Conservation (phyloP, 2,888 invertebrate genomes). For the Platycheirus rosarum region DNA sequence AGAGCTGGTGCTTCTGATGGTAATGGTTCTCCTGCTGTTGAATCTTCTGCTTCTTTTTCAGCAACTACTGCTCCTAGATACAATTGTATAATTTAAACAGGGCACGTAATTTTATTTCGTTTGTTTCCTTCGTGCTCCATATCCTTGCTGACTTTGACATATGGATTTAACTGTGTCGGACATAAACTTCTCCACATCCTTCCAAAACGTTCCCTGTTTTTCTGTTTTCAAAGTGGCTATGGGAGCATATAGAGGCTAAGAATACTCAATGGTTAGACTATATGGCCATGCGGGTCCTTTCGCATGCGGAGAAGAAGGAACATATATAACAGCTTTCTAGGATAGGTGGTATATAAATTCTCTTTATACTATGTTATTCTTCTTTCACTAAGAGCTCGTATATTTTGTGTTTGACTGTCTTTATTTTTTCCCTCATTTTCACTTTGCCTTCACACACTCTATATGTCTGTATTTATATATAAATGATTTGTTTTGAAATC, state of each 20-base stretch:
- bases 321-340: neutral
- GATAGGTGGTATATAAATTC: neutral
- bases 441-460: conserved; percentile 37
- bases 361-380: neutral
- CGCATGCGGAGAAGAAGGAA: neutral
- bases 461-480: conserved; percentile 27
- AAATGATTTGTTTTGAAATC: conserved; percentile 66
- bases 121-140: conserved; percentile 72
- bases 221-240: conserved; percentile 13
- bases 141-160: conserved; percentile 71
- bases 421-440: conserved; percentile 45
- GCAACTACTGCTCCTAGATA: conserved; percentile 39
- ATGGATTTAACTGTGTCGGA: conserved; percentile 70
- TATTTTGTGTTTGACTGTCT: conserved; percentile 13
- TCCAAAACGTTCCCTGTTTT: conserved; percentile 1
- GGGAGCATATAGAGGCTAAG: conserved; percentile 9
- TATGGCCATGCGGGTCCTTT: neutral
- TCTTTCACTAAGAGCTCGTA: neutral
- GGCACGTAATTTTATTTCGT: conserved; percentile 73
- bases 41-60: neutral
- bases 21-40: conserved; percentile 22
- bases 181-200: conserved; percentile 32
- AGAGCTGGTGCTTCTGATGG: conserved; percentile 33
- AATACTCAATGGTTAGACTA: conserved; percentile 13
- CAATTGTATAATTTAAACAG: conserved; percentile 72